These are phyloP conservation scores for Euproctis similis DNA, from an alignment of 2,888 invertebrate genomes.

Conservation along the genomic window DNA sequence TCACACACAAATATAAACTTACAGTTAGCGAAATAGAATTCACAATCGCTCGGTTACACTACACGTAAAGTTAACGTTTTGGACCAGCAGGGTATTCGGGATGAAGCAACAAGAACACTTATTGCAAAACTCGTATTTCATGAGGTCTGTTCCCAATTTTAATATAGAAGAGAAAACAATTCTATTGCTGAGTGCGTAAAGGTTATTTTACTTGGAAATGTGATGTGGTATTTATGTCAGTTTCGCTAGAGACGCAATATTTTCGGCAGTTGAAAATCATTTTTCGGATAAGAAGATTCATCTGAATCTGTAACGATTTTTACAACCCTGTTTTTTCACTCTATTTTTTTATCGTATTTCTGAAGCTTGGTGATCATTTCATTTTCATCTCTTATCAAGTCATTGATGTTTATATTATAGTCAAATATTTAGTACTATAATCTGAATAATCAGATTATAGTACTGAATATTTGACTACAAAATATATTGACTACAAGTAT, in stretches of 20 bases:
- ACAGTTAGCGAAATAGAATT: constrained; percentile 28
- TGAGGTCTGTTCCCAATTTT: constrained; percentile 18
- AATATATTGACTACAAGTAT: no score
- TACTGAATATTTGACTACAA: no score
- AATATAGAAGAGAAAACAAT: constrained; percentile 28
- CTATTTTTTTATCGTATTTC: no score
- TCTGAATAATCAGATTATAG: no score
- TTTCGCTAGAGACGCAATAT: constrained; percentile 10
- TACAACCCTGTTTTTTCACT: no score
- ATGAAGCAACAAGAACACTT: constrained; percentile 37
- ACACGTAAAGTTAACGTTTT: constrained; percentile 31
- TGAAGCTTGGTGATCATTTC: no score
- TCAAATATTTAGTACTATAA: no score
- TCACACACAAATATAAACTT: constrained; percentile 36
- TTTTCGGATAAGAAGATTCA: constrained; percentile 42
- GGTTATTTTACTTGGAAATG: constrained; percentile 26
- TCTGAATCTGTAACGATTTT: constrained; percentile 34
- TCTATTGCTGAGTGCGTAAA: constrained; percentile 25
- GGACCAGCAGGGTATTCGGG: constrained; percentile 25
- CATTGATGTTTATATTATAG: no score
- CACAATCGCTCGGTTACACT: constrained; percentile 34
- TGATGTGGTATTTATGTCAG: constrained; percentile 18
- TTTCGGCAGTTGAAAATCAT: constrained; percentile 35
- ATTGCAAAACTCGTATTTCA: constrained; percentile 27
- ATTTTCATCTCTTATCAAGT: no score